These are phyloP conservation scores for Brachionus plicatilis DNA, from an alignment of 1,140 invertebrate genomes.

Conservation along the genomic window DNA sequence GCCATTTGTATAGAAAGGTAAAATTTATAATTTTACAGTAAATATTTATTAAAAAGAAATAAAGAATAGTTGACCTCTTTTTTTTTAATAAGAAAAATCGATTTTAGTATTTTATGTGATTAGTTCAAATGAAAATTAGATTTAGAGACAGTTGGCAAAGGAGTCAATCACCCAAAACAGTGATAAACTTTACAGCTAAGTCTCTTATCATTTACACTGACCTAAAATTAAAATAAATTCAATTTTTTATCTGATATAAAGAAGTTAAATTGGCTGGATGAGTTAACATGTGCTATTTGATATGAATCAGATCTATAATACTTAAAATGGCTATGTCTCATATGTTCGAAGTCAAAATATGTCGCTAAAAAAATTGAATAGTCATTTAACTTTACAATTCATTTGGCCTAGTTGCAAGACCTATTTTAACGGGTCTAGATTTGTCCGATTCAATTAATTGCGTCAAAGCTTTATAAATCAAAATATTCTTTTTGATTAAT, in stretches of 20 bases:
- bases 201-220: background rate
- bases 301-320: background rate
- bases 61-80: slow-evolving; percentile 13
- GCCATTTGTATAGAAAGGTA: slow-evolving; percentile 20
- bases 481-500: background rate
- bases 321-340: background rate
- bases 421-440: background rate
- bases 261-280: background rate
- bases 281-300: background rate
- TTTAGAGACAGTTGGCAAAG: background rate
- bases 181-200: background rate
- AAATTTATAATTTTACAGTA: slow-evolving; percentile 35
- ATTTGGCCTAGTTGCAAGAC: background rate
- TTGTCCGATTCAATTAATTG: background rate
- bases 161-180: background rate
- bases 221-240: background rate
- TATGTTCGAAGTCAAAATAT: background rate
- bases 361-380: background rate
- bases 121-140: background rate
- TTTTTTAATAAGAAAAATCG: background rate
- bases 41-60: slow-evolving; percentile 1
- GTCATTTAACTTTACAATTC: background rate
- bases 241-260: background rate
- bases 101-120: background rate
- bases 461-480: background rate